Conservation (phyloP, 2,797 vertebrate species). For the Gymnoscopelus microlampas region DNA sequence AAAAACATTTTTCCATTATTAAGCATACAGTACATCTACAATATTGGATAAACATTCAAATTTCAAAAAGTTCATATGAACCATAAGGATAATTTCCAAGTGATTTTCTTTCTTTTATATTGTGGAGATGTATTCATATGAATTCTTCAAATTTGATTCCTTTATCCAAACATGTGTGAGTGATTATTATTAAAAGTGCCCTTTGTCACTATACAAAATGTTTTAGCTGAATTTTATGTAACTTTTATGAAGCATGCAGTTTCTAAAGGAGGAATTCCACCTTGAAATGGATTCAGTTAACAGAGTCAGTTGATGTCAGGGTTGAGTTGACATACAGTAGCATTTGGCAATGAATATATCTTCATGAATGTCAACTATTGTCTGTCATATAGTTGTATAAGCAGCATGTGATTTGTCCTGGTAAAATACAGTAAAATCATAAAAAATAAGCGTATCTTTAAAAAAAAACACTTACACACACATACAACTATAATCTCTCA, state of each 20-base stretch:
- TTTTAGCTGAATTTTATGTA: conserved; percentile 32
- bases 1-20: conserved; percentile 32
- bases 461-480: conserved; percentile 15
- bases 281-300: conserved; percentile 5
- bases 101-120: too few relatives aligned
- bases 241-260: conserved; percentile 66
- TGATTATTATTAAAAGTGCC: conserved; percentile 40
- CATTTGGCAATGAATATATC: conserved; percentile 58
- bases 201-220: conserved; percentile 50
- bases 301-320: conserved; percentile 9
- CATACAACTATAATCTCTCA: background rate
- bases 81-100: background rate
- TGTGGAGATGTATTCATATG: too few relatives aligned
- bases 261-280: conserved; percentile 31
- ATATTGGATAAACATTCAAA: conserved; percentile 1
- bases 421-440: conserved; percentile 37
- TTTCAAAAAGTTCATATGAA: conserved; percentile 11
- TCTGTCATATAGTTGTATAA: conserved; percentile 37
- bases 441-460: conserved; percentile 29
- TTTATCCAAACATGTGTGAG: conserved; percentile 51
- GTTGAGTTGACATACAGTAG: conserved; percentile 22
- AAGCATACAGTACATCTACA: conserved; percentile 14
- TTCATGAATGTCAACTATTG: conserved; percentile 19
- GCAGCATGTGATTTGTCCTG: conserved; percentile 51
- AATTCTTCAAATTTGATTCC: conserved; percentile 27